Percentiles rank a stretch among this genome's conserved stretches.
Conservation (phyloP, 37 sponge, comb jelly and placozoan species). For the Haliclona indistincta region DNA sequence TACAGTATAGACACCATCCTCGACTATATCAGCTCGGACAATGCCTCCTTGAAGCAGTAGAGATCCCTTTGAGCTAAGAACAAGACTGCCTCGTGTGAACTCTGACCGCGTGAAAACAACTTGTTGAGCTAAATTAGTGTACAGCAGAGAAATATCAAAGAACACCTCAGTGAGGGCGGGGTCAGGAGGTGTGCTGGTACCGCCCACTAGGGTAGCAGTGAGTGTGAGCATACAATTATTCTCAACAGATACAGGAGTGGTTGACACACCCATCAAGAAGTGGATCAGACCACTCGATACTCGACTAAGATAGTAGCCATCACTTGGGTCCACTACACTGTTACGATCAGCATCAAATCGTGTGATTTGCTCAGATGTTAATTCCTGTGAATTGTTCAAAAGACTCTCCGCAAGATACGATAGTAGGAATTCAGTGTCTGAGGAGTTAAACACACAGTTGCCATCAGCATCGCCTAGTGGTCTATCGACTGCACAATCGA, state of each 20-base stretch:
- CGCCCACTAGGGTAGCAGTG: constrained; percentile 30
- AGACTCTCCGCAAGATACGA: constrained; percentile 32
- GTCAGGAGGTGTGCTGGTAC: not conserved
- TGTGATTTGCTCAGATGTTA: constrained; percentile 3
- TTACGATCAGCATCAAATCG: constrained; percentile 62
- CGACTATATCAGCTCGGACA: constrained; percentile 31
- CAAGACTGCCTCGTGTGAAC: constrained; percentile 14
- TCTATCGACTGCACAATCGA: not conserved
- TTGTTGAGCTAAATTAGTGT: constrained; percentile 17
- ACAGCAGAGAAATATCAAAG: constrained; percentile 67
- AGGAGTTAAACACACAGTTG: constrained; percentile 58
- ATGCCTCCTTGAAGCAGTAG: constrained; percentile 62
- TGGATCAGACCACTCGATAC: constrained; percentile 24
- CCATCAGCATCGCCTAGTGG: constrained; percentile 71
- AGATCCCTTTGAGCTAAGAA: constrained; percentile 9
- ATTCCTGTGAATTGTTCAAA: not conserved
- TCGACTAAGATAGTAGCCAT: constrained; percentile 56
- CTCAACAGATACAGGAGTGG: constrained; percentile 15
- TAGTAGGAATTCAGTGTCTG: constrained; percentile 45
- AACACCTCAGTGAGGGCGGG: constrained; percentile 19
- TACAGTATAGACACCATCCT: constrained; percentile 45
- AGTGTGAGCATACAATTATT: constrained; percentile 30
- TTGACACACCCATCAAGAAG: constrained; percentile 37
- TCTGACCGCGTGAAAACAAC: constrained; percentile 27
- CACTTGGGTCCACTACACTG: constrained; percentile 47